Percentiles rank a stretch among this genome's conserved stretches.
Conservation (phyloP, 2,113 vertebrate genomes). For the Anguilla rostrata region DNA sequence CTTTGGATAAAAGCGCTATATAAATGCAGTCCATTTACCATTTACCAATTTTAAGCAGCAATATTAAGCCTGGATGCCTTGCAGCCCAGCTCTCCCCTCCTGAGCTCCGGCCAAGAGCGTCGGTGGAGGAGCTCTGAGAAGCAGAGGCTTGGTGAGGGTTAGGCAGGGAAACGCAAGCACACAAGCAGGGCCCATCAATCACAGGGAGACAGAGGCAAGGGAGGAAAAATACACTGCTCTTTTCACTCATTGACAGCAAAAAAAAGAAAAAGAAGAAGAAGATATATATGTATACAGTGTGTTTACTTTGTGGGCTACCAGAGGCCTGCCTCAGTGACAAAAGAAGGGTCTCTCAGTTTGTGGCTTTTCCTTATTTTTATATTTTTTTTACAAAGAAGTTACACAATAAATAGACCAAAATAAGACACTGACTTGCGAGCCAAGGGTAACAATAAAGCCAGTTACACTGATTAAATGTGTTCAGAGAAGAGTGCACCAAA, state of each 20-base stretch:
- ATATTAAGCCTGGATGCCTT: not conserved
- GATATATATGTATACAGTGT: slow-evolving; percentile 16
- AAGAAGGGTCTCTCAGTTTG: slow-evolving; percentile 20
- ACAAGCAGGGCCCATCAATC: slow-evolving; percentile 4
- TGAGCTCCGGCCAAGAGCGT: not conserved
- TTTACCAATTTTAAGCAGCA: not conserved
- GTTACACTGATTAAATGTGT: not conserved
- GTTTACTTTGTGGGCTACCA: slow-evolving; percentile 34
- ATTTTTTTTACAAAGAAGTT: slow-evolving; percentile 24
- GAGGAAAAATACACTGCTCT: slow-evolving; percentile 10
- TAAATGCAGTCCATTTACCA: no score
- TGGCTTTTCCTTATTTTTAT: slow-evolving; percentile 23
- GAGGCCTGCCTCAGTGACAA: slow-evolving; percentile 28
- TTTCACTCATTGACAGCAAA: slow-evolving; percentile 19
- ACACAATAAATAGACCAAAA: slow-evolving; percentile 37
- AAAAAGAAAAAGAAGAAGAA: not conserved
- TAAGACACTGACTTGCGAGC: slow-evolving; percentile 20
- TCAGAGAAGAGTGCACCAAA: not conserved
- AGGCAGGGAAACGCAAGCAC: slow-evolving; percentile 1
- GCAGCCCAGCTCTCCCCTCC: not conserved
- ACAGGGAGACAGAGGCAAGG: not conserved
- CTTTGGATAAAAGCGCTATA: no score
- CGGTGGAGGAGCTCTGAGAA: not conserved
- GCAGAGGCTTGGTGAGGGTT: not conserved
- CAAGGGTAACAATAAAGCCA: slow-evolving; percentile 24